phyloP scores from a whole-genome alignment of 2,888 invertebrate genomes.

The Dicycla oo region DNA sequence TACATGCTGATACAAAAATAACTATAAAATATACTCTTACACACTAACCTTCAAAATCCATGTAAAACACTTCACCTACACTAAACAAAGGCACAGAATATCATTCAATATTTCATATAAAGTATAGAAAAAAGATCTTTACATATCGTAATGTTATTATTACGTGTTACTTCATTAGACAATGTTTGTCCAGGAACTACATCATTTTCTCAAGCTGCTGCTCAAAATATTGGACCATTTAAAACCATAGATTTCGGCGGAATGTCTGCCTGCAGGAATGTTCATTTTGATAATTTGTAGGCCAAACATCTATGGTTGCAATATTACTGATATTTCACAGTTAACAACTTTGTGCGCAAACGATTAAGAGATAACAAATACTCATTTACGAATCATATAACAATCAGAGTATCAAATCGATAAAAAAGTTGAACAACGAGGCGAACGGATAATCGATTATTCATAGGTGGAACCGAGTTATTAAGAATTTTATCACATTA shows the following conservation, averaged over 20 bases:
- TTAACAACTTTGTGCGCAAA: constrained; percentile 35
- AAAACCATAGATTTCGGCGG: constrained; percentile 43
- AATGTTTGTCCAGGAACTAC: constrained; percentile 68
- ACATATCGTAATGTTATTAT: constrained; percentile 48
- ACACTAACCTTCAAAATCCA: constrained; percentile 71
- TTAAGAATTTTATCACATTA: constrained; percentile 19
- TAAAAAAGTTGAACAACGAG: constrained; percentile 3
- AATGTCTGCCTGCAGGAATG: constrained; percentile 57
- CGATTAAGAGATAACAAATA: constrained; percentile 24
- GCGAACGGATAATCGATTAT: constrained; percentile 32
- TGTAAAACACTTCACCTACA: constrained; percentile 71
- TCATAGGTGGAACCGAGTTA: not conserved
- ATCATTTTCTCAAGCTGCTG: constrained; percentile 33
- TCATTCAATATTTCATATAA: constrained; percentile 64
- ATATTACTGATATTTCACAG: constrained; percentile 7
- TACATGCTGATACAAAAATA: constrained; percentile 49
- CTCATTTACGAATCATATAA: constrained; percentile 23
- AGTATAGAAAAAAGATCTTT: constrained; percentile 67
- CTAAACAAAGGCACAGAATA: constrained; percentile 73
- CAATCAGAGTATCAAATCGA: constrained; percentile 22
- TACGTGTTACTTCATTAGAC: constrained; percentile 30
- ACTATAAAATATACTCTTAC: constrained; percentile 65
- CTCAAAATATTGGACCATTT: constrained; percentile 47
- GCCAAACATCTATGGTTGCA: constrained; percentile 24
- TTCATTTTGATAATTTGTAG: constrained; percentile 31